Evolutionary conservation across 1,140 invertebrate genomes (phyloP).

Genomic region (Tetragonula clypearis): DNA sequence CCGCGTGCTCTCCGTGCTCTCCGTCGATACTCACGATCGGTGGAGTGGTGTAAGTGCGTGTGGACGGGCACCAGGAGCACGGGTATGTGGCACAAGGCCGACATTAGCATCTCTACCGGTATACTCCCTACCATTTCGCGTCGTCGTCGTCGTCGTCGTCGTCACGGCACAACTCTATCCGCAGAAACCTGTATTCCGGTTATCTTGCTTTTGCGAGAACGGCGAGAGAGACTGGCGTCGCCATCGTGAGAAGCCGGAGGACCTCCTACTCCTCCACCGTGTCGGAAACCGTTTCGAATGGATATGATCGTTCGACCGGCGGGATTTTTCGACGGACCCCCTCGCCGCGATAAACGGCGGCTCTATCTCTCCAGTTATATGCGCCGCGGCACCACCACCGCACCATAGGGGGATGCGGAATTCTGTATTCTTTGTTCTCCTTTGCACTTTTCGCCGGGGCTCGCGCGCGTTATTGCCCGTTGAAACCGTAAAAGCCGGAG

Average conservation of each 20-base stretch:
- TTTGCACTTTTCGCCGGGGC: conserved; percentile 5
- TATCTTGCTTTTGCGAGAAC: conserved; percentile 69
- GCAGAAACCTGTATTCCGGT: conserved; percentile 78
- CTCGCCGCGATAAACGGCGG: conserved; percentile 23
- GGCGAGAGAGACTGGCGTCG: conserved; percentile 47
- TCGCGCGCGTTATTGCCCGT: conserved; percentile 29
- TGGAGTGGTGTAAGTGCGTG: conserved; percentile 46
- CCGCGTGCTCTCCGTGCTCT: conserved; percentile 39
- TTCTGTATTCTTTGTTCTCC: conserved; percentile 33
- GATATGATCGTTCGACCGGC: conserved; percentile 35
- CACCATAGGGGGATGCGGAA: not conserved
- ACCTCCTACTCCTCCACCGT: conserved; percentile 24
- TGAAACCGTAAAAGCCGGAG: conserved; percentile 11
- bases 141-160: conserved; percentile 61
- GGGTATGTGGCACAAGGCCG: conserved; percentile 81
- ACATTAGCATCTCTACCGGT: conserved; percentile 82
- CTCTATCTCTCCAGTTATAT: conserved; percentile 29
- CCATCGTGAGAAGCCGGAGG: conserved; percentile 56
- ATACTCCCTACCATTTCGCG: conserved; percentile 75
- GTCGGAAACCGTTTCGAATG: conserved; percentile 57
- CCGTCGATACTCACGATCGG: conserved; percentile 36
- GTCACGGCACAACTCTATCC: conserved; percentile 77
- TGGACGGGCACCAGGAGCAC: conserved; percentile 70
- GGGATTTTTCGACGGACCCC: conserved; percentile 42
- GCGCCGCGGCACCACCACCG: conserved; percentile 8